Percentiles rank a stretch among this genome's conserved stretches.
Conservation (phyloP, 2,888 invertebrate species). For the Aquatica leii region DNA sequence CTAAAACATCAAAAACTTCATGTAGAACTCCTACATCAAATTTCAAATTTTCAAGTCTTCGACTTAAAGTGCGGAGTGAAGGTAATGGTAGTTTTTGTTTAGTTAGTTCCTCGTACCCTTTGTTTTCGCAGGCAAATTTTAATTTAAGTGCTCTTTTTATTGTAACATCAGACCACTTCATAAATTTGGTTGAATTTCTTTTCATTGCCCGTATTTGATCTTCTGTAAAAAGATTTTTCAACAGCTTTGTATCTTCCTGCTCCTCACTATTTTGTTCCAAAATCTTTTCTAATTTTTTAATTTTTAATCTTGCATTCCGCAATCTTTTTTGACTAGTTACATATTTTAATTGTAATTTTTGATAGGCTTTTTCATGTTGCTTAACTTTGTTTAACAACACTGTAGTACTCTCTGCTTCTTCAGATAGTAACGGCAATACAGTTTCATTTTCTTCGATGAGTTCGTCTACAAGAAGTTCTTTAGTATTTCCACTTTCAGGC, state of each 20-base stretch:
- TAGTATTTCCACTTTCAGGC: background rate
- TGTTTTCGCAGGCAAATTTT: background rate
- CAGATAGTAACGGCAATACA: background rate
- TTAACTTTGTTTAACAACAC: background rate
- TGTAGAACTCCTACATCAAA: background rate
- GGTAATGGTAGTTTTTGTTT: background rate
- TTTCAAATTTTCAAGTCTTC: background rate
- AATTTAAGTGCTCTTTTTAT: too few relatives aligned
- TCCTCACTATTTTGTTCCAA: background rate
- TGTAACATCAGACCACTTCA: background rate
- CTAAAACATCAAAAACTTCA: background rate
- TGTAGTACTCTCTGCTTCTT: background rate
- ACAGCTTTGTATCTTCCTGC: background rate
- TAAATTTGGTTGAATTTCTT: background rate
- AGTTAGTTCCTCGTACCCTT: background rate
- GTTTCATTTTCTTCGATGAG: background rate
- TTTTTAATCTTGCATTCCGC: background rate
- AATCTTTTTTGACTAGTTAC: background rate
- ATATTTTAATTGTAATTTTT: background rate
- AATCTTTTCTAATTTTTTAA: background rate
- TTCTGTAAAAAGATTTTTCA: background rate
- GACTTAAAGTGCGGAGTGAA: background rate
- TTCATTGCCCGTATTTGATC: too few relatives aligned
- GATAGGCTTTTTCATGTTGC: background rate
- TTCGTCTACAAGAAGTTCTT: background rate